A percentile compares a stretch with the other conserved stretches of the same genome.
Evolutionary conservation across 2,888 invertebrate genomes (phyloP).

Genomic region (Lamproptera curius): DNA sequence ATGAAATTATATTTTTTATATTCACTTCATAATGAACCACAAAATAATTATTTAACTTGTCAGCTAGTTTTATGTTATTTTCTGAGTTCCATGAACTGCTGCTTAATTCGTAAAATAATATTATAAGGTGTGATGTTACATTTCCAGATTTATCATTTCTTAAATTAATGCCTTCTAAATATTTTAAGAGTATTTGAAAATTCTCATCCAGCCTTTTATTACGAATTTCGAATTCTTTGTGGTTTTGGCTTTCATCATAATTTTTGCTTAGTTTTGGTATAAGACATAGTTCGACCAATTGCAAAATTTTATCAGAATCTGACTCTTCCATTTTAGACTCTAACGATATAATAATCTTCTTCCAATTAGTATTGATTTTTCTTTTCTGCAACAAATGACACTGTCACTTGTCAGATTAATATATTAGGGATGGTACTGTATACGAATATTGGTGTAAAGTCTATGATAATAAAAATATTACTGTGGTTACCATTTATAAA

Average conservation of each 20-base stretch:
- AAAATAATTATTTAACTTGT: constrained; percentile 44
- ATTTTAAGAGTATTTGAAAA: constrained; percentile 37
- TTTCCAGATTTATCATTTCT: constrained; percentile 30
- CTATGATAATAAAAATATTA: too few species aligned
- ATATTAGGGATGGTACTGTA: too few species aligned
- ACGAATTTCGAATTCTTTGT: constrained; percentile 46
- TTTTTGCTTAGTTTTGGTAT: constrained; percentile 49
- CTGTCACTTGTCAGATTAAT: too few species aligned
- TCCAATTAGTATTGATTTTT: too few species aligned
- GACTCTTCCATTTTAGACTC: neutral
- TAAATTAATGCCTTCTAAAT: constrained; percentile 40
- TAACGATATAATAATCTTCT: too few species aligned
- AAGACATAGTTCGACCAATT: constrained; percentile 38
- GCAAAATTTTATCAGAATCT: constrained; percentile 24
- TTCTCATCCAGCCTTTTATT: constrained; percentile 38
- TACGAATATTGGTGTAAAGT: too few species aligned
- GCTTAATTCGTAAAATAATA: constrained; percentile 46
- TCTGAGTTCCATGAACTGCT: constrained; percentile 47
- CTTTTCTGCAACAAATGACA: too few species aligned
- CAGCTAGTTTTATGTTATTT: constrained; percentile 35
- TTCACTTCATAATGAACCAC: constrained; percentile 36
- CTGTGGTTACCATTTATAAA: too few species aligned
- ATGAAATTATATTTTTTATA: constrained; percentile 38
- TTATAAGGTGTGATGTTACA: constrained; percentile 43
- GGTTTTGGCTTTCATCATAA: constrained; percentile 43